Conservation (phyloP, 2,888 invertebrate genomes). For the Taphrorychus bicolor region DNA sequence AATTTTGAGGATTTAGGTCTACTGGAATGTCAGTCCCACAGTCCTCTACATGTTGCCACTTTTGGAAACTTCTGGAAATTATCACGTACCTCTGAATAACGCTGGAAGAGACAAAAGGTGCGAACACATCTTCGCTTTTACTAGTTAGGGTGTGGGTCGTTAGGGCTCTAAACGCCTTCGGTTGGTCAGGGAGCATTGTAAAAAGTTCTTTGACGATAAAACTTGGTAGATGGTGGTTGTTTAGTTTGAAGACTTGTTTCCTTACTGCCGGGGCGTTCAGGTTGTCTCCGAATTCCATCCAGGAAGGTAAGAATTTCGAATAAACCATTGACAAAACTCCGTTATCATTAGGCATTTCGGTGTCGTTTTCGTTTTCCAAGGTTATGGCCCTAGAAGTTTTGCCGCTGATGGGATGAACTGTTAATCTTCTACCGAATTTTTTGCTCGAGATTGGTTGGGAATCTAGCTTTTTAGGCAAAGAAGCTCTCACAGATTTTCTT, state of each 20-base stretch:
- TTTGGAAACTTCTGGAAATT: slow-evolving; percentile 66
- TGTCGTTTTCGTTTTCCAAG: slow-evolving; percentile 45
- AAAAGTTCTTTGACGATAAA: slow-evolving; percentile 62
- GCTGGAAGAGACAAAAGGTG: slow-evolving; percentile 58
- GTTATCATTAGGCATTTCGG: slow-evolving; percentile 22
- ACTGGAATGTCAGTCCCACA: slow-evolving; percentile 64
- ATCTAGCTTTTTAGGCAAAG: slow-evolving; percentile 46
- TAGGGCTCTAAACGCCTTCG: slow-evolving; percentile 60
- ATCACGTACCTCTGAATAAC: slow-evolving; percentile 63
- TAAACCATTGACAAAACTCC: slow-evolving; percentile 65
- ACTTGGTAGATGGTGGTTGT: slow-evolving; percentile 59
- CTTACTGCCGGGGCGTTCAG: slow-evolving; percentile 67
- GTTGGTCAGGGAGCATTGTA: slow-evolving; percentile 61
- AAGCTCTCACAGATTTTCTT: slow-evolving; percentile 36
- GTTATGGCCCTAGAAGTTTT: slow-evolving; percentile 52
- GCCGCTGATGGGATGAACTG: slow-evolving; percentile 47
- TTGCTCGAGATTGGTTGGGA: slow-evolving; percentile 43
- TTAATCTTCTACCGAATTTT: slow-evolving; percentile 45
- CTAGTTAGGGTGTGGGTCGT: slow-evolving; percentile 55
- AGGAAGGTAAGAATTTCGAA: slow-evolving; percentile 63
- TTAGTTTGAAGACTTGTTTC: slow-evolving; percentile 61
- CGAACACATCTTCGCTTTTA: slow-evolving; percentile 52
- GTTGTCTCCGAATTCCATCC: slow-evolving; percentile 68
- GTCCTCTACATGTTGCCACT: slow-evolving; percentile 46
- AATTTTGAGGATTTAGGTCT: slow-evolving; percentile 49